phyloP scores from a whole-genome alignment of 2,113 vertebrate genomes.

The Fukomys damarensis region DNA sequence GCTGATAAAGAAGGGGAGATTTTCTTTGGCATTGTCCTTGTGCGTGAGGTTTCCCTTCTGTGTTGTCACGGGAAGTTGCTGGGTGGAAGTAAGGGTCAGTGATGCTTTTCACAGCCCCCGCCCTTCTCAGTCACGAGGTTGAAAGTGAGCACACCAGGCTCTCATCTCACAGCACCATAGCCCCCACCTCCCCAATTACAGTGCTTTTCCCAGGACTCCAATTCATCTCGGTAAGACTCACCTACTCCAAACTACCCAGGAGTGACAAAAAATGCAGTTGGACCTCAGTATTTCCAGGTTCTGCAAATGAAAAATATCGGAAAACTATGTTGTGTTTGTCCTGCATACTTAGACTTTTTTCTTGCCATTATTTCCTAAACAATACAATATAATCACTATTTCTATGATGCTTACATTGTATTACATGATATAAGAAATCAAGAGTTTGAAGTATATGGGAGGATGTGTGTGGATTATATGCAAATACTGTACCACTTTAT shows the following conservation, averaged over 20 bases:
- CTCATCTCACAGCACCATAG: neutral
- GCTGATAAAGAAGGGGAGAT: neutral
- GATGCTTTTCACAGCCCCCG: neutral
- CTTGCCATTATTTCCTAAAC: neutral
- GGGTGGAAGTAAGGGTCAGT: neutral
- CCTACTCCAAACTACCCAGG: neutral
- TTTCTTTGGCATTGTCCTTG: neutral
- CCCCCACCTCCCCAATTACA: neutral
- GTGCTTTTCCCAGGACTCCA: neutral
- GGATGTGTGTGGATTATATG: neutral
- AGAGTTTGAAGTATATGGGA: neutral
- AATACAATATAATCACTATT: neutral
- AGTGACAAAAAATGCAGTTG: too few species aligned
- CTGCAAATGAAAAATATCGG: neutral
- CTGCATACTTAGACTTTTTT: too few species aligned
- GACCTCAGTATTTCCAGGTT: neutral
- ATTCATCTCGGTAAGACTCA: neutral
- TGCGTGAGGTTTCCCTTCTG: neutral
- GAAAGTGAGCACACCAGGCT: neutral
- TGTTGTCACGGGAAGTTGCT: neutral
- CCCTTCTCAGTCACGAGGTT: neutral
- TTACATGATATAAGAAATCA: neutral
- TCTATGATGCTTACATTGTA: neutral
- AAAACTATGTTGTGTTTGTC: neutral
- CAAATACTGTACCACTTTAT: neutral